phyloP scores from a whole-genome alignment of 2,113 vertebrate genomes.

The Trachemys scripta region DNA sequence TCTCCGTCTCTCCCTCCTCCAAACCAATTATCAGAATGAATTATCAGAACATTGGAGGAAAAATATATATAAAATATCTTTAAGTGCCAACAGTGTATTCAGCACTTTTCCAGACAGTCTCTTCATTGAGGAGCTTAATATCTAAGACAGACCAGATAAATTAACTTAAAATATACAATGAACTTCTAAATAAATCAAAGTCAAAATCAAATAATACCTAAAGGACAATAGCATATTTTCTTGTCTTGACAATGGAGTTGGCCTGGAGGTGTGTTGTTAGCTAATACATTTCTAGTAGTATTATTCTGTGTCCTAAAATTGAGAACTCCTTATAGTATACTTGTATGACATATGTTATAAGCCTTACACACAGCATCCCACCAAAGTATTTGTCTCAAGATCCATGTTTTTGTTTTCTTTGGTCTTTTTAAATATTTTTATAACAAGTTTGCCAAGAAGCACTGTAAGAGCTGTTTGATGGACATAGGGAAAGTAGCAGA shows the following conservation, averaged over 20 bases:
- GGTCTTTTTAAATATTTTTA: too few relatives aligned
- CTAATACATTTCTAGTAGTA: not conserved
- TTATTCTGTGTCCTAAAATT: not conserved
- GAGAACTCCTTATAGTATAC: not conserved
- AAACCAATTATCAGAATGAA: not conserved
- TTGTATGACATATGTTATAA: not conserved
- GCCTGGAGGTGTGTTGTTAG: not conserved
- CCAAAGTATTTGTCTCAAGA: not conserved
- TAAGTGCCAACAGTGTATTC: not conserved
- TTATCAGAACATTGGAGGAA: not conserved
- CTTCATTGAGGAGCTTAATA: not conserved
- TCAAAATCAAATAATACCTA: not conserved
- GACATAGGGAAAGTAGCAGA: not conserved
- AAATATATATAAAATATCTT: not conserved
- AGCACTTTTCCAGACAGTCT: not conserved
- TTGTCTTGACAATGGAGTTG: not conserved
- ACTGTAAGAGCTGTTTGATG: not conserved
- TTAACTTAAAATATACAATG: not conserved
- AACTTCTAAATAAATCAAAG: not conserved
- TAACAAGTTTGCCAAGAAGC: not conserved
- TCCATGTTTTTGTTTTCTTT: not conserved
- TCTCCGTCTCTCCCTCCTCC: not conserved
- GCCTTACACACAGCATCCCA: not conserved
- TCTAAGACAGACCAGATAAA: not conserved
- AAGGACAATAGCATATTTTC: not conserved